These are phyloP conservation scores for Lasiurus cinereus DNA, from an alignment of 2,113 vertebrate genomes.

Conservation along the genomic window DNA sequence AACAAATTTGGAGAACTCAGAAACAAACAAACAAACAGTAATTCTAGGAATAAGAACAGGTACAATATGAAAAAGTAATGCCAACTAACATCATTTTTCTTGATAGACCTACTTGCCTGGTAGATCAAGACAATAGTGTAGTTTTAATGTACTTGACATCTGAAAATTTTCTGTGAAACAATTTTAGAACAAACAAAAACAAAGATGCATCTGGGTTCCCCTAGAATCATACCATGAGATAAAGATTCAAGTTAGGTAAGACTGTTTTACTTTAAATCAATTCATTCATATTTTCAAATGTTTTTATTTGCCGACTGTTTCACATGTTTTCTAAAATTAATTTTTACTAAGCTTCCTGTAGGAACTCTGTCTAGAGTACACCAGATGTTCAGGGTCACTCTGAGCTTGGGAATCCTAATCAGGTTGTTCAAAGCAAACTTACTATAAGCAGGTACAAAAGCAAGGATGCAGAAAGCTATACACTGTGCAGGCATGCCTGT, in stretches of 20 bases:
- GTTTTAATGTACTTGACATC: constrained; percentile 29
- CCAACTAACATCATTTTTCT: constrained; percentile 26
- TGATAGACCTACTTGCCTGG: not conserved
- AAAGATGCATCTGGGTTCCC: not conserved
- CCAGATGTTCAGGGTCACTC: too few species aligned
- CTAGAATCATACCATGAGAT: not conserved
- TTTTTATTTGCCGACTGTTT: not conserved
- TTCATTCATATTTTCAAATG: constrained; percentile 28
- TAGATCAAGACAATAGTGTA: constrained; percentile 25
- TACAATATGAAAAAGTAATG: not conserved
- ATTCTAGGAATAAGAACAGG: not conserved
- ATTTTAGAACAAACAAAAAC: constrained; percentile 33
- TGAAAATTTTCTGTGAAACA: constrained; percentile 20
- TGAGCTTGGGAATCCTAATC: too few species aligned
- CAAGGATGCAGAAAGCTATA: too few species aligned
- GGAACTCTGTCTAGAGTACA: too few species aligned
- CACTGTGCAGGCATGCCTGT: too few species aligned
- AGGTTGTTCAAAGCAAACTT: too few species aligned
- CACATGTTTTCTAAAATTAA: not conserved
- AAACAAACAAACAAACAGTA: not conserved
- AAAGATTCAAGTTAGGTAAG: constrained; percentile 15
- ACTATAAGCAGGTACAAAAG: too few species aligned
- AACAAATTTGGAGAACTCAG: not conserved
- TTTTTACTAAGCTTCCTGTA: not conserved
- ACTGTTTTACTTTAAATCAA: constrained; percentile 18